phyloP scores from a whole-genome alignment of 2,113 vertebrate genomes.

The Otus sunia region DNA sequence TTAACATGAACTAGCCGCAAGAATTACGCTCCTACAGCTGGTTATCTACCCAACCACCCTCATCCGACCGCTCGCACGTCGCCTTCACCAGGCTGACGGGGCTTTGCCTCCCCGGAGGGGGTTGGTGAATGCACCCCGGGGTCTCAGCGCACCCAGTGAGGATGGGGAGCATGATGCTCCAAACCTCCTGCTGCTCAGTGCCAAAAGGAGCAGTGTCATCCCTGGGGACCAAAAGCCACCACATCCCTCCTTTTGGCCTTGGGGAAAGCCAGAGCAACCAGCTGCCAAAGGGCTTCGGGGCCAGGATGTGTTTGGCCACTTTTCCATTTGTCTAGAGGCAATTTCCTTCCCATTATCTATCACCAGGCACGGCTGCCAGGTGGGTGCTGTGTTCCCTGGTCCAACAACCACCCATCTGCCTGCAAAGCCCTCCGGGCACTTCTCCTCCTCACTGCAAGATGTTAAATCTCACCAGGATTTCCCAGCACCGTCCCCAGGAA shows the following conservation, averaged over 20 bases:
- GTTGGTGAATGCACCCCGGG: fast-evolving
- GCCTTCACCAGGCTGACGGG: fast-evolving
- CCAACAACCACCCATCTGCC: fast-evolving
- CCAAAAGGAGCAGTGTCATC: fast-evolving
- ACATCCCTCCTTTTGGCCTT: fast-evolving
- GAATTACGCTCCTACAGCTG: neutral
- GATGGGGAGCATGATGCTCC: fast-evolving
- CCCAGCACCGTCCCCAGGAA: fast-evolving
- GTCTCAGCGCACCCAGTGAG: neutral
- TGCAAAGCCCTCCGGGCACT: neutral
- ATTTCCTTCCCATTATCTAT: neutral
- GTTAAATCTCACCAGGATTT: neutral
- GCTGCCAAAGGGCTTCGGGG: neutral
- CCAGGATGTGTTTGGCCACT: neutral
- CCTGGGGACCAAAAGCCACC: neutral
- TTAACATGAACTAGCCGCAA: neutral
- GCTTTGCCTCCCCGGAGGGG: neutral
- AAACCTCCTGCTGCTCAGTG: fast-evolving
- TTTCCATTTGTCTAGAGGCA: fast-evolving
- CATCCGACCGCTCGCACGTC: fast-evolving
- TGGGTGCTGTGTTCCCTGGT: fast-evolving
- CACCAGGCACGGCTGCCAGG: neutral
- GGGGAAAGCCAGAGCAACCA: neutral
- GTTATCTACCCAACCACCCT: neutral
- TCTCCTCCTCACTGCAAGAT: neutral